Percentiles rank a stretch among this genome's conserved stretches.
Evolutionary conservation across 2,888 invertebrate genomes (phyloP).

Genomic region (Limnephilus auricula): DNA sequence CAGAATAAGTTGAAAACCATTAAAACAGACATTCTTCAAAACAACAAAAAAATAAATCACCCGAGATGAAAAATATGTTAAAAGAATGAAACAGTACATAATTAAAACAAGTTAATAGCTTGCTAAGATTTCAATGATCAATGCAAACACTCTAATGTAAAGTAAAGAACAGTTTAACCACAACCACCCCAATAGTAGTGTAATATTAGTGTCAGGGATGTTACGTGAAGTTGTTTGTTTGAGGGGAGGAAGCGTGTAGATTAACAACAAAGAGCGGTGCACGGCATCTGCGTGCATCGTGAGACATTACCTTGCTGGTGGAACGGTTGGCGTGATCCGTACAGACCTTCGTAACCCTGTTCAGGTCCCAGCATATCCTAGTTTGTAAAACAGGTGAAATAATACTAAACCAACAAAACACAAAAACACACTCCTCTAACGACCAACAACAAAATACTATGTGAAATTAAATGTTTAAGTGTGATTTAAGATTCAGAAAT

Average conservation of each 20-base stretch:
- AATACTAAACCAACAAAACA: constrained; percentile 71
- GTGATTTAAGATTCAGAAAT: constrained; percentile 56
- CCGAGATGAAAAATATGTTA: not conserved
- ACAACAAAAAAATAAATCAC: not conserved
- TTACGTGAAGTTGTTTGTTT: not conserved
- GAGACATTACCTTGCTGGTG: constrained; percentile 88
- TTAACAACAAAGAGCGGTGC: constrained; percentile 42
- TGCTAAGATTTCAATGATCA: not conserved
- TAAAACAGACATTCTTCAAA: too few relatives aligned
- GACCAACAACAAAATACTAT: constrained; percentile 68
- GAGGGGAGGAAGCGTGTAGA: constrained; percentile 28
- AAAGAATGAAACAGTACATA: not conserved
- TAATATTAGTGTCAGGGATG: not conserved
- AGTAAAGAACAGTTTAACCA: not conserved
- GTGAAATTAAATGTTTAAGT: constrained; percentile 66
- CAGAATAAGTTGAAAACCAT: too few relatives aligned
- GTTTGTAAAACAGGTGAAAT: constrained; percentile 65
- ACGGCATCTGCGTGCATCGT: constrained; percentile 47
- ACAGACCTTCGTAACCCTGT: constrained; percentile 95
- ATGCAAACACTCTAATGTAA: not conserved
- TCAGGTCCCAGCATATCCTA: constrained; percentile 95
- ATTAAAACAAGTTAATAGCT: not conserved
- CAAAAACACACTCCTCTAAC: constrained; percentile 65
- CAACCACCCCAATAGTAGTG: not conserved
- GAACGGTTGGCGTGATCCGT: constrained; percentile 94